phyloP scores from a whole-genome alignment of 2,797 vertebrate genomes.

The Discoglossus pictus region DNA sequence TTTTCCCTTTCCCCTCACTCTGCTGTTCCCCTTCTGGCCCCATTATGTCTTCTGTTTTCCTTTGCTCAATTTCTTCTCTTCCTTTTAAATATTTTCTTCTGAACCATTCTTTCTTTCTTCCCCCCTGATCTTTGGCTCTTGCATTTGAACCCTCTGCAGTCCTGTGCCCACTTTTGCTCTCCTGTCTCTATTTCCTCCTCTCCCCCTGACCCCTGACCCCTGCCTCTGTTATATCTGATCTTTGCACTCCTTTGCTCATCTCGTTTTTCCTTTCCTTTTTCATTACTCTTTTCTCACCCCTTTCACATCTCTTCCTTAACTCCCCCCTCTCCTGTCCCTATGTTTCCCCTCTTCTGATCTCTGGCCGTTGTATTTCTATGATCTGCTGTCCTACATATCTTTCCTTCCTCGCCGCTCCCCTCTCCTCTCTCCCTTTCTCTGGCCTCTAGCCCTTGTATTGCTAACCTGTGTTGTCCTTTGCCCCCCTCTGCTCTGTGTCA shows the following conservation, averaged over 20 bases:
- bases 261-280: background rate
- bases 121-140: too few species aligned
- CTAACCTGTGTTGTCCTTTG: slow-evolving; percentile 33
- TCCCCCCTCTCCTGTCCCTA: too few species aligned
- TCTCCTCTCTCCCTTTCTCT: background rate
- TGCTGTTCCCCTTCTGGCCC: background rate
- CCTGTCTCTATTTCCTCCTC: too few species aligned
- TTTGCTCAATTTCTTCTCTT: too few species aligned
- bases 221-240: background rate
- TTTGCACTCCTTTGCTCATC: too few species aligned
- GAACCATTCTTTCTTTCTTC: background rate
- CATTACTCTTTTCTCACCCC: slow-evolving; percentile 12
- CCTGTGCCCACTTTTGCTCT: too few species aligned
- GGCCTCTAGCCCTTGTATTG: slow-evolving; percentile 5
- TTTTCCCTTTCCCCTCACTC: background rate
- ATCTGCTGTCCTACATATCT: background rate
- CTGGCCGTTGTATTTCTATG: too few species aligned
- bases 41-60: too few species aligned
- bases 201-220: background rate
- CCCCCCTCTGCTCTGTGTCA: slow-evolving; percentile 60
- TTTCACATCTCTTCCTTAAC: background rate
- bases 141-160: background rate
- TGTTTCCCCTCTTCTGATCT: too few species aligned
- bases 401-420: slow-evolving; percentile 23
- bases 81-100: too few species aligned